A percentile compares a stretch with the other conserved stretches of the same genome.
These are phyloP conservation scores for Fulmarus glacialis DNA, from an alignment of 2,113 vertebrate species.

Conservation along the genomic window DNA sequence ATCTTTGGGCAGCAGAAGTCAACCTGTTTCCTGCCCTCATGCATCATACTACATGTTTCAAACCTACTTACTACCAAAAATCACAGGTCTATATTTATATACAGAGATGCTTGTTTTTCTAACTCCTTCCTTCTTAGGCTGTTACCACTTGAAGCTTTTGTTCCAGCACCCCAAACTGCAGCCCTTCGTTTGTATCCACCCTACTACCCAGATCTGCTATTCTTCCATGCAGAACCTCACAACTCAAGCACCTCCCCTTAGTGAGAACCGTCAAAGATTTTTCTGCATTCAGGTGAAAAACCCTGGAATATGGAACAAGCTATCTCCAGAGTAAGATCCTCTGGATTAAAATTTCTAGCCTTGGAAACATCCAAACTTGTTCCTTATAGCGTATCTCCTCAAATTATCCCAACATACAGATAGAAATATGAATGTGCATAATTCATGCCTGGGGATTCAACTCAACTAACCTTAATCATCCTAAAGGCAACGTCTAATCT, in stretches of 20 bases:
- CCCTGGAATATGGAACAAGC: neutral
- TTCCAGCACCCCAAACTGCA: neutral
- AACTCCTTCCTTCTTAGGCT: neutral
- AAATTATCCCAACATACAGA: neutral
- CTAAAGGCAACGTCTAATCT: neutral
- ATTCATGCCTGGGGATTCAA: neutral
- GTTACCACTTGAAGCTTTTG: neutral
- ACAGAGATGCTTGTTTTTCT: neutral
- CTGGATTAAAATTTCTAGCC: neutral
- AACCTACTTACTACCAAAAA: neutral
- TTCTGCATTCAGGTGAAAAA: neutral
- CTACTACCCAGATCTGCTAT: neutral
- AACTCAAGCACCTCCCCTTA: neutral
- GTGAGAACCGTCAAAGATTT: neutral
- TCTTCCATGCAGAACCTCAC: neutral
- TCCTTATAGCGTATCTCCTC: neutral
- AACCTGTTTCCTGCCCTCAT: neutral
- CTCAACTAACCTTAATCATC: neutral
- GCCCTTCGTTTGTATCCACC: neutral
- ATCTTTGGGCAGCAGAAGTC: neutral
- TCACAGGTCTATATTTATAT: neutral
- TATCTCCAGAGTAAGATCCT: neutral
- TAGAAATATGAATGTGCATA: neutral
- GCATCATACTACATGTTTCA: neutral
- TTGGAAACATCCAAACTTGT: neutral